Base-by-base conservation (phyloP, 1,140 invertebrate species). In the Lanistes nyassanus region DNA sequence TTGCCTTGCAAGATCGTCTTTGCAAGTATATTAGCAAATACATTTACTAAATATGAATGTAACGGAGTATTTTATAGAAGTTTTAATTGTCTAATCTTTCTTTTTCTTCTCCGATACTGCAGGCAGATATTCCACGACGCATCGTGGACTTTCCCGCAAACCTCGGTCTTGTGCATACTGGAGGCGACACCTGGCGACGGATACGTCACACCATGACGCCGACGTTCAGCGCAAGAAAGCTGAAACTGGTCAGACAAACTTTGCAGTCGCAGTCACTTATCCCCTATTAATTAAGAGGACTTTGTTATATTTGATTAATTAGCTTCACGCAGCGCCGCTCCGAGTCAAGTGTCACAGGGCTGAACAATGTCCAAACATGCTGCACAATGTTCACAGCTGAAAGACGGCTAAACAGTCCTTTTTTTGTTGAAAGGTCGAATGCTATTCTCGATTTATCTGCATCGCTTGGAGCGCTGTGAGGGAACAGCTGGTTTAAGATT, bases 191-290 rank as follows among this genome's bases (percentile, higher is more conserved):
- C 55, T 92, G 92, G 92, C 92, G 90, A 82, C 80, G 89, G 4
- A 68, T 92, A 11, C 84, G 92, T 56, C 80, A 84, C 31, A 91
- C 92, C 66, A 78, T 92, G 42, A 90, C 90, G 2, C 91, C 92
- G 7, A 88, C 90, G 11, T 93, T 92, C 81, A 91, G 91, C 4
- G 82, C 89, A 5, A 87, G 88, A 1, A 92, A 92, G 84, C 87
- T 93, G 56, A 92, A 90, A 81, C 86, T 86, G 13, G 92, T 92
- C 47, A 19, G 65, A n/a, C n/a, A n/a, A n/a, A n/a, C n/a, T n/a
- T n/a, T n/a, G n/a, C n/a, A n/a, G n/a, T n/a, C n/a, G n/a, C n/a
- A n/a, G n/a, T n/a, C n/a, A n/a, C n/a, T n/a, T 34, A 53, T 53
- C 51, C 51, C 13, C 13, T 11, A 13, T 53, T 53, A 13, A 23